Percentiles rank a stretch among this genome's conserved stretches.
phyloP scores from a whole-genome alignment of 2,888 invertebrate genomes.

The Oscheius sp. region DNA sequence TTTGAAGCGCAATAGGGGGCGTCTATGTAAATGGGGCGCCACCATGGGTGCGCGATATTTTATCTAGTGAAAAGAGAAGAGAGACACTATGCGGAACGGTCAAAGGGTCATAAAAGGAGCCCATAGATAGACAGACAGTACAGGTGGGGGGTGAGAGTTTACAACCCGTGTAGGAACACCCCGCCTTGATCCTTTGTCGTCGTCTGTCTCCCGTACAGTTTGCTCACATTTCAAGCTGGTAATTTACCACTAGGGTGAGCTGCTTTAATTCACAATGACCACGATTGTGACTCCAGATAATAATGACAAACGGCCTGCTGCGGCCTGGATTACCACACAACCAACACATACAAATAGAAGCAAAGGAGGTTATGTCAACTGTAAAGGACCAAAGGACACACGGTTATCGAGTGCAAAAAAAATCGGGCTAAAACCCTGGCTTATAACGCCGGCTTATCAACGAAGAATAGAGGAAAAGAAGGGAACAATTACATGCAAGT shows the following conservation, averaged over 20 bases:
- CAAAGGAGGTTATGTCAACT: too few species aligned
- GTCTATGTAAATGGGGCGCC: conserved; percentile 22
- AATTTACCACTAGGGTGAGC: conserved; percentile 3
- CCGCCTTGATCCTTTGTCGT: too few species aligned
- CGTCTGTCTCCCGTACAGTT: too few species aligned
- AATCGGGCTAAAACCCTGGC: not conserved
- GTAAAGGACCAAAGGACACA: too few species aligned
- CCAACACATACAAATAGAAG: too few species aligned
- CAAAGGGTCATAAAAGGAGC: conserved; percentile 30
- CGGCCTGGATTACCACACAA: too few species aligned
- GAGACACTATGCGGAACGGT: conserved; percentile 20
- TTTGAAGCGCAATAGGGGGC: too few species aligned
- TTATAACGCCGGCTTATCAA: not conserved
- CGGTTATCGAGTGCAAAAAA: too few species aligned
- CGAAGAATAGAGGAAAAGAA: not conserved
- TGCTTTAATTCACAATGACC: too few species aligned
- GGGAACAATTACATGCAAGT: not conserved
- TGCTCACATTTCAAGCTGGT: too few species aligned
- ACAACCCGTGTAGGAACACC: not conserved
- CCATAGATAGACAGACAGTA: not conserved
- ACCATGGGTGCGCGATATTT: conserved; percentile 24
- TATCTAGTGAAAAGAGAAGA: too few species aligned
- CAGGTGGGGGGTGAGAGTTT: conserved; percentile 1
- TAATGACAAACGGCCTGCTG: not conserved
- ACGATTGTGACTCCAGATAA: conserved; percentile 22